Evolutionary conservation across 2,888 invertebrate genomes (phyloP).

Genomic region (Dasysyrphus tricinctus): DNA sequence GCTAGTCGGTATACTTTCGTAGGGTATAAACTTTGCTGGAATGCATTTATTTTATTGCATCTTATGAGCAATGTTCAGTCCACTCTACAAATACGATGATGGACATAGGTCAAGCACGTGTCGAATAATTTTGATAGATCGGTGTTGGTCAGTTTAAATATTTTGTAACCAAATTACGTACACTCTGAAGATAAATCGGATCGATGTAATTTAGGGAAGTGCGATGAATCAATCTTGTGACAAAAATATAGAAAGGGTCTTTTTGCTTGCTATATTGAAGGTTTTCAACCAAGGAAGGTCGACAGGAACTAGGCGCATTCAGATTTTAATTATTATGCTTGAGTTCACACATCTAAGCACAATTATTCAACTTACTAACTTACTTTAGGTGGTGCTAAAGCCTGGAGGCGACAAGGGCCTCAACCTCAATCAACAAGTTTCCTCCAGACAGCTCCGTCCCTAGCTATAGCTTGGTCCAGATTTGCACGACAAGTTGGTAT

Average conservation of each 20-base stretch:
- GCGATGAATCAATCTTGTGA: slow-evolving; percentile 3
- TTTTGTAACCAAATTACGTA: slow-evolving; percentile 9
- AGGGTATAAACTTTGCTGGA: background rate
- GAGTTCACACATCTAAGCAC: too few species aligned
- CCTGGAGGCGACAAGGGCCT: too few species aligned
- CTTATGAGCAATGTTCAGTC: slow-evolving; percentile 19
- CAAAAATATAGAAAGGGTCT: background rate
- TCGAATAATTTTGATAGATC: slow-evolving; percentile 51
- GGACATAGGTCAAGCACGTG: slow-evolving; percentile 70
- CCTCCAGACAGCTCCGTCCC: too few species aligned
- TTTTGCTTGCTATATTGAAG: too few species aligned
- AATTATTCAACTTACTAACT: too few species aligned
- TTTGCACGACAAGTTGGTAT: too few species aligned
- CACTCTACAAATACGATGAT: slow-evolving; percentile 2
- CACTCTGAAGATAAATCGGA: slow-evolving; percentile 8
- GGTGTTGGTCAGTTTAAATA: slow-evolving; percentile 39
- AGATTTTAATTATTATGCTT: too few species aligned
- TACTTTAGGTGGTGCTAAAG: too few species aligned
- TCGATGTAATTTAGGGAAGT: slow-evolving; percentile 27
- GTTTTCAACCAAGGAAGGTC: too few species aligned
- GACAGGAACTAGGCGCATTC: too few species aligned
- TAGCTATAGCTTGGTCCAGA: too few species aligned
- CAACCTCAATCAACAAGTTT: too few species aligned
- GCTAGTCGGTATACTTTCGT: background rate
- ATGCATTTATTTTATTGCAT: background rate